These are phyloP conservation scores for Parnassius smintheus DNA, from an alignment of 2,888 invertebrate species.

Conservation along the genomic window DNA sequence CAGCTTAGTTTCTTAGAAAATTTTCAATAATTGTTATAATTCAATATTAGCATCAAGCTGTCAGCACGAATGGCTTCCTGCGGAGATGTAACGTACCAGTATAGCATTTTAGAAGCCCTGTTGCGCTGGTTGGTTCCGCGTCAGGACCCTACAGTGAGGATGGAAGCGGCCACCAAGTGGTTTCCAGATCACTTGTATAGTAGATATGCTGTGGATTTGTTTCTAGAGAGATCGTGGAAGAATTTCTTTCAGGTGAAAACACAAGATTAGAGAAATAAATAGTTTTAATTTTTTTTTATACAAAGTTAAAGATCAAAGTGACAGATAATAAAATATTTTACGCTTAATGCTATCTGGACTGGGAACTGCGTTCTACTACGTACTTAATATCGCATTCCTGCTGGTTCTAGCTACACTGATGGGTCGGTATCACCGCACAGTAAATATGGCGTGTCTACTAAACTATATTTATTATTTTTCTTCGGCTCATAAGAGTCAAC, in stretches of 20 bases:
- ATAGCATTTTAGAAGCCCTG: constrained; percentile 52
- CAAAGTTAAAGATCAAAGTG: too few relatives aligned
- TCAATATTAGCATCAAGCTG: constrained; percentile 43
- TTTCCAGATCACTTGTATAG: constrained; percentile 44
- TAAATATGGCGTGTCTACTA: too few relatives aligned
- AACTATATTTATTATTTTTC: too few relatives aligned
- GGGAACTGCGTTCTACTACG: too few relatives aligned
- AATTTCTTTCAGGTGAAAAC: constrained; percentile 51
- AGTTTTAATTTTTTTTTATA: not conserved
- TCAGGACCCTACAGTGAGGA: constrained; percentile 39
- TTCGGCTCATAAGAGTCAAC: too few relatives aligned
- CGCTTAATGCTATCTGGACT: too few relatives aligned
- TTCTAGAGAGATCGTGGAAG: constrained; percentile 51
- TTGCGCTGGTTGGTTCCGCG: constrained; percentile 62
- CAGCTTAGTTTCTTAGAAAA: too few relatives aligned
- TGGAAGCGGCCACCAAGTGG: constrained; percentile 49
- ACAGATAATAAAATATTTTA: too few relatives aligned
- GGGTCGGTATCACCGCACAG: too few relatives aligned
- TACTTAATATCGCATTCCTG: too few relatives aligned
- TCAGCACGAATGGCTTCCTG: constrained; percentile 42
- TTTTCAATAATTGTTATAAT: not conserved
- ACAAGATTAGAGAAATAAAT: not conserved
- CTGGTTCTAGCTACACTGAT: too few relatives aligned
- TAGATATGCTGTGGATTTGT: constrained; percentile 42
- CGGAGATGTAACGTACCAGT: constrained; percentile 54